Conservation (phyloP, 2,888 invertebrate species). For the Tanytarsus gracilentus region DNA sequence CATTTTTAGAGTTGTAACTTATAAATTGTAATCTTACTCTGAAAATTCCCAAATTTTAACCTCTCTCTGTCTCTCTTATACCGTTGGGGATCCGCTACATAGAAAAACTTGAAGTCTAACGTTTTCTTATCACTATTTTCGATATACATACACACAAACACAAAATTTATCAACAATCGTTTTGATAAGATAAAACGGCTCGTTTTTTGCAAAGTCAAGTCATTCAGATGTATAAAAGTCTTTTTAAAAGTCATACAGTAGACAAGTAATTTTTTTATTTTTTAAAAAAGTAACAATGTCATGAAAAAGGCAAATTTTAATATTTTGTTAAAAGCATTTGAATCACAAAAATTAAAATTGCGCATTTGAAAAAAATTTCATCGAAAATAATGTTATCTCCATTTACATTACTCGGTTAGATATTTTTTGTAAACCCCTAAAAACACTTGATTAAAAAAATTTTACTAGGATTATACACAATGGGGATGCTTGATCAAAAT, state of each 20-base stretch:
- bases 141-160: slow-evolving; percentile 23
- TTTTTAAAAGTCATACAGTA: not conserved
- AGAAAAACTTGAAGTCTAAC: too few species aligned
- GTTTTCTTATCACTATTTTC: too few species aligned
- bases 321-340: not conserved
- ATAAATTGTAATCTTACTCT: too few species aligned
- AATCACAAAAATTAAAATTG: not conserved
- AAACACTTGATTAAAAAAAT: not conserved
- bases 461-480: slow-evolving; percentile 70
- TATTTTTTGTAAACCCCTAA: not conserved
- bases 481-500: slow-evolving; percentile 66
- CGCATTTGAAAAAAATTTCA: not conserved
- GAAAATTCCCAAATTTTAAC: too few species aligned
- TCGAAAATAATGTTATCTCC: slow-evolving; percentile 24
- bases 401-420: slow-evolving; percentile 16
- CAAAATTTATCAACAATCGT: not conserved
- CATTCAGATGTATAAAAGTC: not conserved
- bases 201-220: too few species aligned
- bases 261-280: not conserved
- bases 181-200: too few species aligned
- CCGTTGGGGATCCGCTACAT: too few species aligned
- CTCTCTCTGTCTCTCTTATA: too few species aligned
- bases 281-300: not conserved
- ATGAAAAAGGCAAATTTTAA: not conserved
- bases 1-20: too few species aligned